Evolutionary conservation across 2,113 vertebrate species (phyloP).

Genomic region (Choloepus hoffmanni): DNA sequence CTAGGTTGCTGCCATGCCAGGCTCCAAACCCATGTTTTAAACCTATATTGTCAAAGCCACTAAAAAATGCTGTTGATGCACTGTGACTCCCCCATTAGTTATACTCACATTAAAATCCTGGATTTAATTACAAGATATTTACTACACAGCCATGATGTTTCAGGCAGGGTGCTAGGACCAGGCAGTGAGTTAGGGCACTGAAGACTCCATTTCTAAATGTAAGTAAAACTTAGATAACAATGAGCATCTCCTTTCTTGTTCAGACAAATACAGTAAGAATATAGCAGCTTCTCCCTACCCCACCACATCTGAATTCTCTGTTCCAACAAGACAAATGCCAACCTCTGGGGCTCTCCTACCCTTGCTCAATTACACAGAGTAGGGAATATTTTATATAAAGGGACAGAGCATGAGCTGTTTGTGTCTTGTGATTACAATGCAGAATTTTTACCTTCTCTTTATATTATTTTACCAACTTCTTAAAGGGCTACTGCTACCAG

Average conservation of each 20-base stretch:
- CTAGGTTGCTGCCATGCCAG: not conserved
- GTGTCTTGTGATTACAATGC: not conserved
- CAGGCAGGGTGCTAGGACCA: not conserved
- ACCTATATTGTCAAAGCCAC: not conserved
- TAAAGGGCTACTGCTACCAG: not conserved
- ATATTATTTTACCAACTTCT: not conserved
- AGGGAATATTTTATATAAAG: not conserved
- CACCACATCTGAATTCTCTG: not conserved
- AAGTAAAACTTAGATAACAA: not conserved
- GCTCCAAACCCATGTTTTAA: not conserved
- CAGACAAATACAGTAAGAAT: not conserved
- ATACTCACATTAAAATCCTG: not conserved
- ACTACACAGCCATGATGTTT: not conserved
- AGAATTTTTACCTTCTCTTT: not conserved
- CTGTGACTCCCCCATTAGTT: not conserved
- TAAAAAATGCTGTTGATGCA: not conserved
- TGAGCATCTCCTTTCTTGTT: not conserved
- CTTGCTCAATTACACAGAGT: not conserved
- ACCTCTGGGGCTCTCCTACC: not conserved
- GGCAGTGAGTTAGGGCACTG: not conserved
- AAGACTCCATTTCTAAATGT: not conserved
- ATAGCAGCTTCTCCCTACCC: not conserved
- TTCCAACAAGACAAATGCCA: not conserved
- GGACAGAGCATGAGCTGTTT: not conserved
- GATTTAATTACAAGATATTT: not conserved